Evolutionary conservation across 92 coral and sea anemone genomes (phyloP).

Genomic region (Heteractis magnifica): DNA sequence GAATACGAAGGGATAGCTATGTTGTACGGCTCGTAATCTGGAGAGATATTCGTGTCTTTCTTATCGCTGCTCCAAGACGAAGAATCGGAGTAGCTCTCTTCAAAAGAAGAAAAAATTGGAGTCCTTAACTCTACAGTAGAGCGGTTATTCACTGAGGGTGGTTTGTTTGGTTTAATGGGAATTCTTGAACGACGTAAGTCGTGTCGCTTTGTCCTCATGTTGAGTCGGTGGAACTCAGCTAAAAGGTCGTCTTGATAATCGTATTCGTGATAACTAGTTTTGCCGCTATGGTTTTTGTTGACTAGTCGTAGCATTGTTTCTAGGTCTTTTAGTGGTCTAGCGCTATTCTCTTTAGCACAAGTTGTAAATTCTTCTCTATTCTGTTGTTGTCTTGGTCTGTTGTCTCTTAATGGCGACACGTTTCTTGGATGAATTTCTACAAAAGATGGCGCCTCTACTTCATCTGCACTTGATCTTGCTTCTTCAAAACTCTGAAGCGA

Average conservation of each 20-base stretch:
- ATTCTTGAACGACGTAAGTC: neutral
- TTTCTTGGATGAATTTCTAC: constrained; percentile 22
- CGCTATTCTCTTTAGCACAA: neutral
- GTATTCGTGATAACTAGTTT: neutral
- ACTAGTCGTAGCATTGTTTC: constrained; percentile 46
- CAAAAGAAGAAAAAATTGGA: constrained; percentile 14
- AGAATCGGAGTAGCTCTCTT: neutral
- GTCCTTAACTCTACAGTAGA: constrained; percentile 17
- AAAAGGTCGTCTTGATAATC: constrained; percentile 14
- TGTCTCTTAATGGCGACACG: neutral
- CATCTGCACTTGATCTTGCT: constrained; percentile 31
- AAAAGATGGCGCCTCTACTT: constrained; percentile 31
- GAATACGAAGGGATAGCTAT: constrained; percentile 54
- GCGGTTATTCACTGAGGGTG: constrained; percentile 29
- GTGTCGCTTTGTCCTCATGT: constrained; percentile 1
- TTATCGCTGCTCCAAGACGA: neutral
- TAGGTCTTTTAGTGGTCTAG: constrained; percentile 7
- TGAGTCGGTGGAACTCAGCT: constrained; percentile 20
- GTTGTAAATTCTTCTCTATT: neutral
- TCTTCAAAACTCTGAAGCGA: constrained; percentile 70
- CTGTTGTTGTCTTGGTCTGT: neutral
- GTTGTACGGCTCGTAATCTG: constrained; percentile 41
- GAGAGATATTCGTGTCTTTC: constrained; percentile 11
- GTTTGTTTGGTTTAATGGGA: neutral
- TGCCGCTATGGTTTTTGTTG: neutral